Percentiles rank a stretch among this genome's conserved stretches.
Evolutionary conservation across 2,888 invertebrate genomes (phyloP).

Genomic region (Nomada ruficornis): DNA sequence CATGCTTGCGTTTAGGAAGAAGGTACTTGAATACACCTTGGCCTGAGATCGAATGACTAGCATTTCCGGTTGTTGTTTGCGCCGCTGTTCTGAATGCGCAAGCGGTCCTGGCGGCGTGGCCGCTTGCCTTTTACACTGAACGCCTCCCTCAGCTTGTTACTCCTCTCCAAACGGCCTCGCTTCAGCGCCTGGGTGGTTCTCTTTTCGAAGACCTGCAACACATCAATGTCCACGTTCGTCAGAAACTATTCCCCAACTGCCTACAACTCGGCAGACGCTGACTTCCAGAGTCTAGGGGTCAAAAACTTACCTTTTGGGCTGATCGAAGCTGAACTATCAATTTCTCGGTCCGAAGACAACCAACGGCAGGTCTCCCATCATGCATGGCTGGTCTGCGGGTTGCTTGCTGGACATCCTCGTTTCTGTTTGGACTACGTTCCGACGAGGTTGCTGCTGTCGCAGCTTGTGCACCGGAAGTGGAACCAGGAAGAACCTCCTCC

Average conservation of each 20-base stretch:
- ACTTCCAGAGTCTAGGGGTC: no score
- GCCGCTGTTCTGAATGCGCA: slow-evolving; percentile 86
- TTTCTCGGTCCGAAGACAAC: slow-evolving; percentile 64
- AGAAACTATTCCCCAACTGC: not conserved
- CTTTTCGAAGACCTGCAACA: slow-evolving; percentile 83
- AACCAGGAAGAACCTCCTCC: slow-evolving; percentile 26
- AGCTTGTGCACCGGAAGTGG: not conserved
- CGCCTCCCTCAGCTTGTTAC: slow-evolving; percentile 86
- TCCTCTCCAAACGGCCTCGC: slow-evolving; percentile 85
- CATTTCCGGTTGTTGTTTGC: slow-evolving; percentile 88
- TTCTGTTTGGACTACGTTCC: slow-evolving; percentile 31
- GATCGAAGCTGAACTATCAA: slow-evolving; percentile 76
- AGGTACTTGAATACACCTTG: slow-evolving; percentile 77
- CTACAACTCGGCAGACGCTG: no score
- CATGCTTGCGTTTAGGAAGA: slow-evolving; percentile 58
- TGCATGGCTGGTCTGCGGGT: slow-evolving; percentile 46
- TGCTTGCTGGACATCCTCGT: not conserved
- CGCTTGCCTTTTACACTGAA: slow-evolving; percentile 85
- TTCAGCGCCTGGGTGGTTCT: slow-evolving; percentile 84
- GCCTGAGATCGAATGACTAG: slow-evolving; percentile 83
- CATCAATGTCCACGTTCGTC: not conserved
- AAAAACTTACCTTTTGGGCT: slow-evolving; percentile 80
- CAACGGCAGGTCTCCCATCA: slow-evolving; percentile 49
- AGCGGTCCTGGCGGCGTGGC: slow-evolving; percentile 86
- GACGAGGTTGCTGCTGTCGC: slow-evolving; percentile 30